Conservation (phyloP, 1,140 invertebrate species). For the Penaeus japonicus region DNA sequence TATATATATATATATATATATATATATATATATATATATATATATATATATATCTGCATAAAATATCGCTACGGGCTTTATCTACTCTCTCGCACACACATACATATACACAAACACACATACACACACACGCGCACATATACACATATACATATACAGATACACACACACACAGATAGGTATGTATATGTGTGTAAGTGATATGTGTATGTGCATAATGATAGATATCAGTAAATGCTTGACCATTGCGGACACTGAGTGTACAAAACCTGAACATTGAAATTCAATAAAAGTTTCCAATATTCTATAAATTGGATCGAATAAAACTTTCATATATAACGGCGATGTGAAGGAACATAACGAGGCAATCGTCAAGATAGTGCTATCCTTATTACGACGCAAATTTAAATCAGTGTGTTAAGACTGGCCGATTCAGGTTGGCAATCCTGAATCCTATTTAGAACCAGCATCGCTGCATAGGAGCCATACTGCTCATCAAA, state of each 20-base stretch:
- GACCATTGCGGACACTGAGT: background rate
- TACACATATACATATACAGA: slow-evolving; percentile 19
- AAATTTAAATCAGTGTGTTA: too few species aligned
- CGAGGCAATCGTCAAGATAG: too few species aligned
- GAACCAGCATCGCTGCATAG: too few species aligned
- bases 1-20: slow-evolving; percentile 18
- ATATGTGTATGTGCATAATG: background rate
- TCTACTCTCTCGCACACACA: background rate
- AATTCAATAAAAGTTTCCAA: too few species aligned
- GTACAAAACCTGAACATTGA: too few species aligned
- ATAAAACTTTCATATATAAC: too few species aligned
- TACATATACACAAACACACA: slow-evolving; percentile 28
- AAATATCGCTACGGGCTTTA: background rate
- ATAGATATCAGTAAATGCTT: background rate
- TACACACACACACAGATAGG: slow-evolving; percentile 29
- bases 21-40: slow-evolving; percentile 25
- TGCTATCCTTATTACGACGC: too few species aligned
- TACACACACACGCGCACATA: slow-evolving; percentile 26
- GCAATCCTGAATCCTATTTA: too few species aligned
- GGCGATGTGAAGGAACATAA: too few species aligned
- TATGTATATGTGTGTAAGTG: slow-evolving; percentile 26
- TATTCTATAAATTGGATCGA: too few species aligned
- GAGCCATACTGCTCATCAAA: too few species aligned
- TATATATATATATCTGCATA: slow-evolving; percentile 25
- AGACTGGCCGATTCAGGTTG: too few species aligned